phyloP scores from a whole-genome alignment of 2,797 vertebrate species.

The Dallia pectoralis region DNA sequence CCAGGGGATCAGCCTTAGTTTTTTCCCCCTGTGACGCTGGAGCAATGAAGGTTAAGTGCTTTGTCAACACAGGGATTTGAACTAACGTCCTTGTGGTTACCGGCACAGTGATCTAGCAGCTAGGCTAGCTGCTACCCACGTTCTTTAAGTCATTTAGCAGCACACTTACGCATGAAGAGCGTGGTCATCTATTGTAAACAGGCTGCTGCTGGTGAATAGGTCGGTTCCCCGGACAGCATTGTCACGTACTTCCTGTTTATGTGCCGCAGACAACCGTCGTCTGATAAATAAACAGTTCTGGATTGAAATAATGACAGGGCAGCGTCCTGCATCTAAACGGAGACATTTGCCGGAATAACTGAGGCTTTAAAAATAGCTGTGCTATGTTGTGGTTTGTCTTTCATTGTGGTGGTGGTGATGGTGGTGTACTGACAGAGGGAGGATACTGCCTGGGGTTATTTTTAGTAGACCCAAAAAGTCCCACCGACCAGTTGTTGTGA shows the following conservation, averaged over 20 bases:
- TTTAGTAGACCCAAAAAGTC: not conserved
- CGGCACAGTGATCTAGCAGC: no score
- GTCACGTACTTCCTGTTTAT: conserved; percentile 7
- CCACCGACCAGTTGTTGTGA: not conserved
- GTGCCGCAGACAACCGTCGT: not conserved
- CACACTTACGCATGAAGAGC: no score
- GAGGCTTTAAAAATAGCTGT: not conserved
- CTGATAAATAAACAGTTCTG: not conserved
- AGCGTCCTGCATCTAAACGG: conserved; percentile 1
- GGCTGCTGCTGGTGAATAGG: not conserved
- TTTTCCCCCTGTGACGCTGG: no score
- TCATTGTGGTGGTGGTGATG: not conserved
- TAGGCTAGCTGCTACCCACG: no score
- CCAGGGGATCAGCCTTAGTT: no score
- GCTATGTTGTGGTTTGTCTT: not conserved
- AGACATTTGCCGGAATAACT: conserved; percentile 1
- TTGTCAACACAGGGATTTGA: no score
- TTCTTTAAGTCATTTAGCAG: no score
- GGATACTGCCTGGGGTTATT: not conserved
- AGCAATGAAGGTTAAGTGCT: no score
- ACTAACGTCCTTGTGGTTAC: no score
- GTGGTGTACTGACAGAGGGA: not conserved
- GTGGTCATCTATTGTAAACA: not conserved
- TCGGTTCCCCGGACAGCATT: not conserved
- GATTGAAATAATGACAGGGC: conserved; percentile 1